phyloP scores from a whole-genome alignment of 2,888 invertebrate species.

The Tethea ocularis region DNA sequence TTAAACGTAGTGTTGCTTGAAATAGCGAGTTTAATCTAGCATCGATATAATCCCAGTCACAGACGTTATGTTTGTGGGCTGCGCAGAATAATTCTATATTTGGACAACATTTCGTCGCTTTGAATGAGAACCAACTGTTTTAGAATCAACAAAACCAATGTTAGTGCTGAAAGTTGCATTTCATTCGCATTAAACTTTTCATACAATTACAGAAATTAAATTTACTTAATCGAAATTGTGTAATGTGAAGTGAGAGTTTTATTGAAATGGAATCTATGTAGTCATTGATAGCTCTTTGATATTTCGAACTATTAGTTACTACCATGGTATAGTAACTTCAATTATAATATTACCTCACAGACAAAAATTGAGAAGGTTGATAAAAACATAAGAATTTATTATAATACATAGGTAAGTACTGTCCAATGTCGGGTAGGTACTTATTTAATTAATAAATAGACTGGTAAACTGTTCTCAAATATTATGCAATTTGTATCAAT shows the following conservation, averaged over 20 bases:
- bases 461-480: no score
- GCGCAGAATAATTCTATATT: constrained; percentile 55
- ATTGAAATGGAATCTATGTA: neutral
- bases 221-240: no score
- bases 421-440: neutral
- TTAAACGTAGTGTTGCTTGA: constrained; percentile 25
- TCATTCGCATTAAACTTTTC: neutral
- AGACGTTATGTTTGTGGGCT: constrained; percentile 34
- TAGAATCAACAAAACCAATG: neutral
- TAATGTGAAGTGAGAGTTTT: neutral
- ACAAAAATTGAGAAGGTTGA: no score
- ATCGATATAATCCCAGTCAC: constrained; percentile 29
- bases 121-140: neutral
- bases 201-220: neutral
- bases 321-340: neutral
- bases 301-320: neutral
- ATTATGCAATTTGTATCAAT: neutral
- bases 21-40: constrained; percentile 34
- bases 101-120: constrained; percentile 46
- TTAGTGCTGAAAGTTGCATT: neutral
- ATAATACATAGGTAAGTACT: neutral
- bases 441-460: no score
- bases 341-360: neutral
- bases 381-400: no score
- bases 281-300: neutral